Base-by-base conservation (phyloP, 2,113 vertebrate species). In the Silurus meridionalis region DNA sequence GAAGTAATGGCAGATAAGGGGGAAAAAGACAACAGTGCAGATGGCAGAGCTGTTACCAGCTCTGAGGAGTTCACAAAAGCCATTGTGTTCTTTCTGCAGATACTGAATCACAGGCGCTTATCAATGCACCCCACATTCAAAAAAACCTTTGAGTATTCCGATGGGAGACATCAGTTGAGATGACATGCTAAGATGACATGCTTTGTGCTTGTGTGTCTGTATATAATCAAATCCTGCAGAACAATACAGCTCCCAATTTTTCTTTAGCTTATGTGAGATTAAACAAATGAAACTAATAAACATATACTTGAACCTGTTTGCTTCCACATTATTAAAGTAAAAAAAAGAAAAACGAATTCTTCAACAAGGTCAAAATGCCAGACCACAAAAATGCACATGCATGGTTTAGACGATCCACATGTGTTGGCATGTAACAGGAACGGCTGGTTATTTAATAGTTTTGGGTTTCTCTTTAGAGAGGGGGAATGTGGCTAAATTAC, bases 21-120 rank as follows among this genome's bases (percentile, higher is more conserved):
- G 87, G 37, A 37, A 37, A 88, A 84, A 90, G 88, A 89, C 88
- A 90, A 75, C 75, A 63, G 37, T 84, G 88, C 88, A 90, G 89
- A 88, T 90, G 90, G 85, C 86, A 88, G 86, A 83, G 82, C 60
- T 88, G 85, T 88, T 86, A 80, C 82, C 89, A 37, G 28, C 84
- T 78, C 63, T 80, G 63, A 80, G 80, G 21, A 79, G 80, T 77
- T 92, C 88, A 93, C 80, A 93, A 78, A 83, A 87, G 63, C 88
- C 88, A 93, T 93, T 95, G 92, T 93, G 85, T 92, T 91, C 85
- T 83, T 87, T 82, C 86, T 83, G 87, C 46, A 90, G 91, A 92
- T 91, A 91, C 77, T 83, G 83, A 89, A 90, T 90, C 19, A 81
- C 83, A 58, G 85, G 1, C 71, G 61, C 89, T 93, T 93, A 93